These are phyloP conservation scores for Cygnus olor DNA, from an alignment of 2,797 vertebrate genomes.

Conservation along the genomic window DNA sequence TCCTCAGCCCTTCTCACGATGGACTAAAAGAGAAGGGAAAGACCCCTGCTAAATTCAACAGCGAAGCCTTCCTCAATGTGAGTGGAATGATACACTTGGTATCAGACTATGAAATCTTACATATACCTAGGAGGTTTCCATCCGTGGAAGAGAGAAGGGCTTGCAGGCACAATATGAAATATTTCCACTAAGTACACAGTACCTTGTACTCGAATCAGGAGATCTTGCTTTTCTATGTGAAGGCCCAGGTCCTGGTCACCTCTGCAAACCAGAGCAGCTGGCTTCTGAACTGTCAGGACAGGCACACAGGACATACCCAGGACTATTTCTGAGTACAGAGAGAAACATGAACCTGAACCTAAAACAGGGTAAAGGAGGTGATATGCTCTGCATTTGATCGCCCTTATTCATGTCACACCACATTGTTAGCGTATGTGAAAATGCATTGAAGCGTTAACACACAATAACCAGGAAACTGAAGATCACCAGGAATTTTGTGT, in stretches of 20 bases:
- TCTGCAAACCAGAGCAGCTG: neutral
- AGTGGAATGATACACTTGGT: rapidly evolving
- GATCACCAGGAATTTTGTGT: neutral
- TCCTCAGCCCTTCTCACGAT: neutral
- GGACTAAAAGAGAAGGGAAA: neutral
- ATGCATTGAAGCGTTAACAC: neutral
- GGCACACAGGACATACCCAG: neutral
- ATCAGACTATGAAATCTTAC: neutral
- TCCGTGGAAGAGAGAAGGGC: neutral
- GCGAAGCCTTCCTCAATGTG: rapidly evolving
- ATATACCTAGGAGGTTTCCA: neutral
- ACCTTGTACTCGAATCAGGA: neutral
- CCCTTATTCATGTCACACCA: neutral
- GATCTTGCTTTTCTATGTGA: rapidly evolving
- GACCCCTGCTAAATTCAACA: rapidly evolving
- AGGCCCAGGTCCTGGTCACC: neutral
- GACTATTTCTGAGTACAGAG: neutral
- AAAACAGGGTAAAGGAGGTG: neutral
- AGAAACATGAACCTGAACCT: neutral
- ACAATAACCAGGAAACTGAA: neutral
- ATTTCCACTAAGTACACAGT: neutral
- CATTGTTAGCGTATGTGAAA: neutral
- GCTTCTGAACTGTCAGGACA: rapidly evolving
- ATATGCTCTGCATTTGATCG: neutral
- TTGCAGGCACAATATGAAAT: neutral